Evolutionary conservation across 2,797 vertebrate species (phyloP), one percentile per base, ranked within the genome.

Genomic region (Cryptoblepharus egeriae): DNA sequence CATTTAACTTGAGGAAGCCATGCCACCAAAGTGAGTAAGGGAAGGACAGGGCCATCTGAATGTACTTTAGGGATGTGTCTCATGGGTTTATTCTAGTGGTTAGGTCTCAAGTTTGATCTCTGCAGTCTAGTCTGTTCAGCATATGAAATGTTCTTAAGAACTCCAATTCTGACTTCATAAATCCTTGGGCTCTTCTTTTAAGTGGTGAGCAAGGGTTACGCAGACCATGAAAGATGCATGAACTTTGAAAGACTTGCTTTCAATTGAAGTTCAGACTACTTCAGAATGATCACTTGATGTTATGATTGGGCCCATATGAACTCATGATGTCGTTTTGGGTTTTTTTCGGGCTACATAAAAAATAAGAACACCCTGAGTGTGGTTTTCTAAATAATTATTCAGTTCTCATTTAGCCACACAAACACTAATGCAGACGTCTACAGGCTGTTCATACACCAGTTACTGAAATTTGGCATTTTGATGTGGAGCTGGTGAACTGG

Each of bases 51-150:
- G n/a, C n/a, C 82, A 83, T 78, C 61, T 84, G 82, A 67, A 28
- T 73, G 93, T 89, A 91, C 84, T 83, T 82, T 77, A 30, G 18
- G 35, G 39, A 68, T 67, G 26, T 58, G 13, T n/a, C 72, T 85
- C 37, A 18, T 77, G 39, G 81, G 79, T 81, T 74, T 73, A 61
- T 84, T 81, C 32, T 79, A 0, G 1, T 71, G 1, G 1, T 82
- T 80, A 68, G 65, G 65, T 1, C 18, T 68, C n/a, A 68, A 73
- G 61, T 87, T 79, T 80, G 16, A 78, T 87, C 65, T 37, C 76
- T 16, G 39, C 55, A 26, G 0, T 28, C 6, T 78, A 74, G 52
- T 85, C 42, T 83, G 55, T 15, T 88, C 42, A 78, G 24, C 77
- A 85, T 28, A 82, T 64, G 15, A 72, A 87, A 65, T n/a, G 16